Evolutionary conservation across 2,888 invertebrate genomes (phyloP), one percentile per base, ranked within the genome.

Genomic region (Arge pagana): DNA sequence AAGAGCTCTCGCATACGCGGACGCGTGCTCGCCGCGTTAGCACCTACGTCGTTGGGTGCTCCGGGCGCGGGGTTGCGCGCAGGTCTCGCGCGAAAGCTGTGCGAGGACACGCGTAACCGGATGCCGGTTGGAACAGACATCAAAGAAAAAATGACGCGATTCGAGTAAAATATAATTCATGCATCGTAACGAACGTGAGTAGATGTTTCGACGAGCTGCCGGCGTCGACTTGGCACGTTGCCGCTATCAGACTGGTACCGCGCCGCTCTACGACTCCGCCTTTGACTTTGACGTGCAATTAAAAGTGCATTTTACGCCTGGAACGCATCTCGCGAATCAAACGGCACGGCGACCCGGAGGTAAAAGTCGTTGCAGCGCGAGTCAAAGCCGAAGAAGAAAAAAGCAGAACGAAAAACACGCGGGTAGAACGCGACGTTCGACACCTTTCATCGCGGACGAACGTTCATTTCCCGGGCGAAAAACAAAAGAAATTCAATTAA

Each of bases 251-350:
- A 8, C n/a, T 21, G 21, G 39, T 39, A 16, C 11, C 10, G 33
- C 33, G 33, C 10, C 33, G 11, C 33, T 11, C 7, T n/a, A n/a
- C 7, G 15, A 33, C 36, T 11, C 11, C 50, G 52, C 50, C 65
- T 66, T 64, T 65, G 64, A 67, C 68, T 68, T 67, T 68, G 66
- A 68, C 66, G 65, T 63, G 67, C 65, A 68, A 70, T 68, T 70
- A 70, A 70, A 70, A 70, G 67, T 64, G 63, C 64, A 67, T 66
- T 70, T 68, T 66, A 64, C 64, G 65, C 65, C 62, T 61, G 60
- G 45, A 31, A 35, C 45, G 45, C 23, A 45, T 45, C 45, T 31
- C 45, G 33, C 45, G 45, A 45, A 45, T 45, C 35, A 45, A 45
- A 45, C 45, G 33, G 26, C 33, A 45, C 23, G 18, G 19, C 42